Evolutionary conservation across 2,888 invertebrate species (phyloP).

Genomic region (Cephonodes hylas): DNA sequence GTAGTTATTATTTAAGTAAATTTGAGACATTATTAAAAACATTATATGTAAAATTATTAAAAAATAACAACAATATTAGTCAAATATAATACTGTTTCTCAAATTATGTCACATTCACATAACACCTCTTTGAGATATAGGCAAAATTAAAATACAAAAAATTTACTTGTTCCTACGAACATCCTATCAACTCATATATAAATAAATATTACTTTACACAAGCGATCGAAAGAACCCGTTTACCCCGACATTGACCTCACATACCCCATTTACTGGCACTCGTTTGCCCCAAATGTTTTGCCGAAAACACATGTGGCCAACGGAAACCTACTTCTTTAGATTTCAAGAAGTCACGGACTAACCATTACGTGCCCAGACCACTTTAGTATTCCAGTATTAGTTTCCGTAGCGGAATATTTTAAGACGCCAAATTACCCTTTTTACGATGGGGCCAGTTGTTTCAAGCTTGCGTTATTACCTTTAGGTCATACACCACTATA

Average conservation of each 20-base stretch:
- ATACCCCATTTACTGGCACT: neutral
- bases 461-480: neutral
- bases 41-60: no score
- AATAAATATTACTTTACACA: neutral
- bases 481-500: constrained; percentile 3
- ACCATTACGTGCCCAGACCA: neutral
- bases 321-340: neutral
- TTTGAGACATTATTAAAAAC: no score
- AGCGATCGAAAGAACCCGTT: neutral
- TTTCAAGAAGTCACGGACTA: constrained; percentile 3
- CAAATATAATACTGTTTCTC: no score
- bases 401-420: constrained; percentile 6
- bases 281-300: neutral
- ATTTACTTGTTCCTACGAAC: no score
- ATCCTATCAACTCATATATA: no score
- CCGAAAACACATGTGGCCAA: neutral
- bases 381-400: constrained; percentile 9
- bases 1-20: no score
- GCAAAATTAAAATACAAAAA: no score
- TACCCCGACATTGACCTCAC: neutral
- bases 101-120: no score
- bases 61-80: no score
- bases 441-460: constrained; percentile 10
- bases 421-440: constrained; percentile 1
- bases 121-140: no score